Percentiles rank a stretch among this genome's conserved stretches.
phyloP scores from a whole-genome alignment of 2,888 invertebrate species.

The Anagyrus pseudococci region DNA sequence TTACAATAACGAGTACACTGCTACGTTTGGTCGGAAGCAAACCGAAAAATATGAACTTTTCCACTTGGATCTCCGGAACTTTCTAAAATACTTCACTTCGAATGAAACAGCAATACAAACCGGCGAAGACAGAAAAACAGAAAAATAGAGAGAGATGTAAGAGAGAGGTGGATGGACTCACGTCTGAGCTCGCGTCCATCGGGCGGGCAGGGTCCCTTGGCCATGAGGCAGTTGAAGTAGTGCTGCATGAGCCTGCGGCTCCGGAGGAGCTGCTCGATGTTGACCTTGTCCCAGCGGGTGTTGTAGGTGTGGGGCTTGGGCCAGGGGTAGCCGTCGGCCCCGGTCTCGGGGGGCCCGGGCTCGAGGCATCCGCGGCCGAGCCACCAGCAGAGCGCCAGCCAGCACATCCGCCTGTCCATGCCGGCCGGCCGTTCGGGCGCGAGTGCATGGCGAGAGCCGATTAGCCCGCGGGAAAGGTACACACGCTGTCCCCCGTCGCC shows the following conservation, averaged over 20 bases:
- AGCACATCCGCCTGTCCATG: conserved; percentile 40
- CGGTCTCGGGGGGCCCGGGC: conserved; percentile 1
- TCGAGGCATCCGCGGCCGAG: conserved; percentile 37
- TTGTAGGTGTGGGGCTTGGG: conserved; percentile 55
- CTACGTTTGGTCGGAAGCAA: no score
- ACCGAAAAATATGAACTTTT: no score
- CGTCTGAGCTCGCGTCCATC: conserved; percentile 76
- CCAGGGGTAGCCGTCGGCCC: conserved; percentile 34
- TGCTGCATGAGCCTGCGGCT: conserved; percentile 74
- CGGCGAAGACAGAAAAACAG: no score
- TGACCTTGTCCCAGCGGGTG: conserved; percentile 73
- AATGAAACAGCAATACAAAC: no score
- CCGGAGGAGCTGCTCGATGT: conserved; percentile 72
- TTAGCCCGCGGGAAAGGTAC: not conserved
- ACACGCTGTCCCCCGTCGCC: no score
- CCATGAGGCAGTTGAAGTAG: conserved; percentile 75
- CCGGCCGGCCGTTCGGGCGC: not conserved
- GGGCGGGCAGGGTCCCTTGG: conserved; percentile 73
- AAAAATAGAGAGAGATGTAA: no score
- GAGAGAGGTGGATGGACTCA: no score
- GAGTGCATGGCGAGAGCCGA: not conserved
- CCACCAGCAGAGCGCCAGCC: conserved; percentile 37
- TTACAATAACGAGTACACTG: no score
- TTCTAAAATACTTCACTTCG: no score
- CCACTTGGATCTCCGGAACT: no score